Evolutionary conservation across 1,140 invertebrate genomes (phyloP), one percentile per base, ranked within the genome.

Genomic region (Steinernema feltiae): DNA sequence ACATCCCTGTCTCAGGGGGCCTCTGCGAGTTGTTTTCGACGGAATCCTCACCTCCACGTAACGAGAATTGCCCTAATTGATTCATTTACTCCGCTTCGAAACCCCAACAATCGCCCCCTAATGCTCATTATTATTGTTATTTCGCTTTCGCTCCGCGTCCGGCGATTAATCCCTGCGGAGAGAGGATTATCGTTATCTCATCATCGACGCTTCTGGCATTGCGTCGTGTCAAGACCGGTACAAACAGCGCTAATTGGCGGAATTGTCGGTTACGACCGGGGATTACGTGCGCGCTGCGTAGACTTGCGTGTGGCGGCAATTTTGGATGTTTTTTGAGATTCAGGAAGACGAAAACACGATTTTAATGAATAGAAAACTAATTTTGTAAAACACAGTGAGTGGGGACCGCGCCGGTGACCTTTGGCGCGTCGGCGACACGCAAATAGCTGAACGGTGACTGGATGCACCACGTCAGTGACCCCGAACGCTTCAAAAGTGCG

Each of bases 111-210:
- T 63, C 53, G 24, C 15, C 12, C 15, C 53, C 53, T 63, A 63
- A 63, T 63, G 53, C 53, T 63, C 53, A 63, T 63, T 63, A 63
- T 63, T 63, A 63, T 63, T 63, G 53, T 63, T 63, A 63, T 63
- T 63, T 63, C 24, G 41, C 41, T 7, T n/a, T 46, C 41, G n/a
- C 41, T 7, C n/a, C n/a, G n/a, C 35, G 18, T 63, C 53, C 3
- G 3, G 3, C 53, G 2, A 63, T 15, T 63, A 63, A 63, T 63
- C 53, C 53, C 53, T n/a, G 7, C 24, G 53, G 53, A 41, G 41
- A 46, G 24, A 63, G 53, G 53, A 63, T 63, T 63, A 63, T 63
- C 53, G 12, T 63, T 63, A 63, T 63, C 53, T 21, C 53, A 63
- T 63, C 53, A 63, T 63, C 53, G 53, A 3, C 53, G 53, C 53